Base-by-base conservation (phyloP, 2,113 vertebrate species). In the Burhinus oedicnemus region DNA sequence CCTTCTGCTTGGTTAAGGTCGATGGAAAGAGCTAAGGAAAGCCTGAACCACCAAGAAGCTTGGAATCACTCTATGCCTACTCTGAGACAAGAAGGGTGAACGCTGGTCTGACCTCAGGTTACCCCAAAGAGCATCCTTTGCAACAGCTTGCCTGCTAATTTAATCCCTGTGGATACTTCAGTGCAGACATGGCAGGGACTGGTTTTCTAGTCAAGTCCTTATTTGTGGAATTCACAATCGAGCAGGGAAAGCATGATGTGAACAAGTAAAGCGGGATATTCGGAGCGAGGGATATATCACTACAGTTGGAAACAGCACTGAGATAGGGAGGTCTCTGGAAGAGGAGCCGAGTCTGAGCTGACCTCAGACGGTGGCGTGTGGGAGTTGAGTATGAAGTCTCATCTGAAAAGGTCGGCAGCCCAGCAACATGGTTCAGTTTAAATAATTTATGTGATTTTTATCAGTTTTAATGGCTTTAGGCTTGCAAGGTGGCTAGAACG, bases 401-500 rank as follows among this genome's bases (percentile, higher is more conserved):
- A 84, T 85, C 93, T 94, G 78, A 65, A 77, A 58, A 94, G 84
- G 78, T 2, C 89, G 89, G 89, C 96, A 96, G 87, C 94, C 42
- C 62, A 90, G 95, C 95, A 96, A 91, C 89, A 61, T 3, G 49
- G 83, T 65, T 86, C 55, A 45, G 54, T 80, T 93, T 97, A 80
- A 97, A 94, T 95, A 81, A 93, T 95, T 88, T 26, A 93, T 91
- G 92, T 92, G 93, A 85, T 87, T 95, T 96, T 95, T 95, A 95
- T 94, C 45, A 1, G 57, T 45, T 89, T 89, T 93, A 95, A 95
- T 95, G 89, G 89, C 87, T 97, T 93, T 51, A 95, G 90, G 36
- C 60, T 92, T 71, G 74, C 95, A 94, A 97, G 91, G 89, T 90
- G 92, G 93, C 76, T 90, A 62, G 42, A 90, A 93, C 12, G 2